phyloP scores from a whole-genome alignment of 2,888 invertebrate species.

The Apoda limacodes region DNA sequence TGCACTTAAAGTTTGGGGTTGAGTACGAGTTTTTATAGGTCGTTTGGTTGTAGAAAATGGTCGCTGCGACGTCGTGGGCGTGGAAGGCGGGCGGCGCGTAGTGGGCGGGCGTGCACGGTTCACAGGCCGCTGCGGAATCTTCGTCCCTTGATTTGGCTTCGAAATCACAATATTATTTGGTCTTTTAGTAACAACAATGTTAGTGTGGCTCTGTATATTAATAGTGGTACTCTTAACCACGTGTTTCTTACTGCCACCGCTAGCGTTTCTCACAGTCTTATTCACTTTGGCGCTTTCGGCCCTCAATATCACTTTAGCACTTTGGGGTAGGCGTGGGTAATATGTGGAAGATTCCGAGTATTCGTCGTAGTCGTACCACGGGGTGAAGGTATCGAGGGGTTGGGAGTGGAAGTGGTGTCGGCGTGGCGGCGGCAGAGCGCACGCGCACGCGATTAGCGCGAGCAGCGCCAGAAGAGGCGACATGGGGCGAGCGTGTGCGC shows the following conservation, averaged over 20 bases:
- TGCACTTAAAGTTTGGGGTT: too few relatives aligned
- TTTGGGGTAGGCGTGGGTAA: constrained; percentile 29
- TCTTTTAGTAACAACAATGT: constrained; percentile 49
- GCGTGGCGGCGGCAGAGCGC: constrained; percentile 35
- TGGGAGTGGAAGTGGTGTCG: constrained; percentile 36
- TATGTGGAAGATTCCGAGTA: constrained; percentile 38
- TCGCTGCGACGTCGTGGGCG: constrained; percentile 22
- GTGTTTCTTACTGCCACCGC: constrained; percentile 40
- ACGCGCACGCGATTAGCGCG: constrained; percentile 50
- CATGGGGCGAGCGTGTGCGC: constrained; percentile 63
- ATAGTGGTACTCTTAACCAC: constrained; percentile 53
- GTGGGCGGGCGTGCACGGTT: constrained; percentile 25
- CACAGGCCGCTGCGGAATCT: constrained; percentile 22
- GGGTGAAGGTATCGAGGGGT: constrained; percentile 40
- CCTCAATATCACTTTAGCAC: constrained; percentile 49
- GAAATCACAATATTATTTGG: constrained; percentile 23
- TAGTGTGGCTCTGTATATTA: constrained; percentile 59
- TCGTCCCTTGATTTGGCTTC: constrained; percentile 24
- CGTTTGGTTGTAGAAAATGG: constrained; percentile 22
- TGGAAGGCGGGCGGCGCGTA: constrained; percentile 19
- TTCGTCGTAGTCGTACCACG: constrained; percentile 53
- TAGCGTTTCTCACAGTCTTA: constrained; percentile 40
- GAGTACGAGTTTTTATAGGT: constrained; percentile 19
- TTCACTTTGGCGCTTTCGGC: constrained; percentile 45
- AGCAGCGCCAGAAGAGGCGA: constrained; percentile 68